Conservation (phyloP, 2,888 invertebrate species). For the Prosopocoilus inquinatus region DNA sequence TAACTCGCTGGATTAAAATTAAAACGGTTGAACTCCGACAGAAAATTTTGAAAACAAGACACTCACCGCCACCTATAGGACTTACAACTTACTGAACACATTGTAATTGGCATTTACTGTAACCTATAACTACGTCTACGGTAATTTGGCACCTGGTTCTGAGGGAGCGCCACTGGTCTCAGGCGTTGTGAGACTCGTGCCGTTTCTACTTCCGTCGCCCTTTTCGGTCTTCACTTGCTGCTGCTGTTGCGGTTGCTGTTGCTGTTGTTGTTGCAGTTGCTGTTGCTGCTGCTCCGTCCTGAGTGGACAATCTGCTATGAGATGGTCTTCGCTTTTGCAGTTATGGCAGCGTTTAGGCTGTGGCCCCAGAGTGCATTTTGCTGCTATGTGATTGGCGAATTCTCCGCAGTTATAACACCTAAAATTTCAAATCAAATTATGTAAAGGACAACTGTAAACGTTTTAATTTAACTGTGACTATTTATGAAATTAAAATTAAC, state of each 20-base stretch:
- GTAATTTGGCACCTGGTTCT: slow-evolving; percentile 12
- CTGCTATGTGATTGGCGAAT: slow-evolving; percentile 89
- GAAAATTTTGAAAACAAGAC: not conserved
- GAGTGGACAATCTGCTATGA: slow-evolving; percentile 84
- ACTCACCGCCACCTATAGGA: slow-evolving; percentile 16
- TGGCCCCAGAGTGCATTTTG: slow-evolving; percentile 83
- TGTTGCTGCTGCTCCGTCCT: slow-evolving; percentile 43
- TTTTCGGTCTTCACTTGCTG: slow-evolving; percentile 6
- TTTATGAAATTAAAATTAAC: too few species aligned
- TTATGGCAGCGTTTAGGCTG: slow-evolving; percentile 89
- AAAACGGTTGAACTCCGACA: too few species aligned
- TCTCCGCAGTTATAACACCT: slow-evolving; percentile 94
- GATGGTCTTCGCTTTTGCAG: slow-evolving; percentile 84
- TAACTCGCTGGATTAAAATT: too few species aligned
- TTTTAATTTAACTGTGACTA: too few species aligned
- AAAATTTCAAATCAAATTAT: slow-evolving; percentile 23
- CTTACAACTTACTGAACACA: slow-evolving; percentile 20
- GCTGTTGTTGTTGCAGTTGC: slow-evolving; percentile 17
- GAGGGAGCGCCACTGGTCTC: slow-evolving; percentile 28
- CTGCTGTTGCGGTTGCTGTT: slow-evolving; percentile 16
- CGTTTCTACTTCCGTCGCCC: slow-evolving; percentile 32
- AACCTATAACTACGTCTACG: slow-evolving; percentile 6
- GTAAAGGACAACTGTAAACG: too few species aligned
- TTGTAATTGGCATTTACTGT: slow-evolving; percentile 3
- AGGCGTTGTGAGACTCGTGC: slow-evolving; percentile 21